Evolutionary conservation across 2,888 invertebrate species (phyloP).

Genomic region (Microchrysa polita): DNA sequence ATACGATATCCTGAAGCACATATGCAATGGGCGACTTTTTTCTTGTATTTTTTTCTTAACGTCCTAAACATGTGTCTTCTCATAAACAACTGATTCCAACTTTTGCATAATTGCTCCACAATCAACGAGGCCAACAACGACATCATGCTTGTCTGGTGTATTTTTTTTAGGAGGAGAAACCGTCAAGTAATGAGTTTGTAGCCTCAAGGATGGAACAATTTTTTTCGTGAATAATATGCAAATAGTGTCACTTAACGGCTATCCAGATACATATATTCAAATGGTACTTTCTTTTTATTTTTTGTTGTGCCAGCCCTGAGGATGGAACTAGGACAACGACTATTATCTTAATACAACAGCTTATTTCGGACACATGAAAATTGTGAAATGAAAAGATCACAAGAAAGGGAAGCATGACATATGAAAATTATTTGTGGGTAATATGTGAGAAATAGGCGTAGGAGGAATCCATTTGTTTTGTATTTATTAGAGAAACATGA

Average conservation of each 20-base stretch:
- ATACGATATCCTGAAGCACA: too few species aligned
- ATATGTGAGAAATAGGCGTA: too few species aligned
- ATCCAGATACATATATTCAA: slow-evolving; percentile 12
- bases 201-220: slow-evolving; percentile 45
- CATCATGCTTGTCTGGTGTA: background rate
- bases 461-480: too few species aligned
- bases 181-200: slow-evolving; percentile 45
- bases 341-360: slow-evolving; percentile 39
- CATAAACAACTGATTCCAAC: background rate
- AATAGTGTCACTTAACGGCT: slow-evolving; percentile 47
- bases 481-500: too few species aligned
- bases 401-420: background rate
- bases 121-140: slow-evolving; percentile 2
- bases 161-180: slow-evolving; percentile 1
- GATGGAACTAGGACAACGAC: slow-evolving; percentile 3
- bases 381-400: background rate
- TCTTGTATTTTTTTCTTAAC: background rate
- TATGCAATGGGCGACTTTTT: background rate
- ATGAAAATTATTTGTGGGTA: too few species aligned
- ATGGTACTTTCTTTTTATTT: too few species aligned
- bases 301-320: slow-evolving; percentile 30
- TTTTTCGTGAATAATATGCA: slow-evolving; percentile 47
- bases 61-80: slow-evolving; percentile 16
- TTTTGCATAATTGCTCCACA: background rate
- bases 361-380: slow-evolving; percentile 31